Percentiles rank a stretch among this genome's conserved stretches.
Conservation (phyloP, 2,888 invertebrate species). For the Machimus rusticus region DNA sequence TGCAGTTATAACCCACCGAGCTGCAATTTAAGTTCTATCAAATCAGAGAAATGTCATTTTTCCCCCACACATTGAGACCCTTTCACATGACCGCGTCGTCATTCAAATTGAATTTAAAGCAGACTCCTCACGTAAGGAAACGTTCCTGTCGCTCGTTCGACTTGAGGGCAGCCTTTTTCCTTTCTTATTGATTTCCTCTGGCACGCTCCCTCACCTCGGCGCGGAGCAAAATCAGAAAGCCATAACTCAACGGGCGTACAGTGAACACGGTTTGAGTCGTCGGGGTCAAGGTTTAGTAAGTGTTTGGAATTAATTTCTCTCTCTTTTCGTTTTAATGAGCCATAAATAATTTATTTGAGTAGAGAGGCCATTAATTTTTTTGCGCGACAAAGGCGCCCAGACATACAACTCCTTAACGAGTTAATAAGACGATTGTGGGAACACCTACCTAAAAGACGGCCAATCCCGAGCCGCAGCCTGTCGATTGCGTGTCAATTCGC, state of each 20-base stretch:
- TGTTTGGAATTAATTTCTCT: slow-evolving; percentile 15
- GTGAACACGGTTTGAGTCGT: not conserved
- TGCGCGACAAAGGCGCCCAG: not conserved
- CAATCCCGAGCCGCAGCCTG: not conserved
- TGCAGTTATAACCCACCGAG: not conserved
- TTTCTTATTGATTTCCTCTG: not conserved
- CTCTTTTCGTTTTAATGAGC: not conserved
- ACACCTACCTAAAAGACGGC: slow-evolving; percentile 18
- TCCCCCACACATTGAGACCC: not conserved
- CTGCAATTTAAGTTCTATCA: not conserved
- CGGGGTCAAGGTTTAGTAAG: slow-evolving; percentile 24
- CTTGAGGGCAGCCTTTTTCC: not conserved
- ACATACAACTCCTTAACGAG: slow-evolving; percentile 20
- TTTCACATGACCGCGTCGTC: not conserved
- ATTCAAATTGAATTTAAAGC: not conserved
- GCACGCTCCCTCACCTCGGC: not conserved
- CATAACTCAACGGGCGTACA: not conserved
- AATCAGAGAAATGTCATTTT: not conserved
- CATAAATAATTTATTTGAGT: slow-evolving; percentile 11
- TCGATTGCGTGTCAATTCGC: slow-evolving; percentile 33
- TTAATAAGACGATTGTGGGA: slow-evolving; percentile 26
- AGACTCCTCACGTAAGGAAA: not conserved
- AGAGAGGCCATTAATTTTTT: slow-evolving; percentile 4
- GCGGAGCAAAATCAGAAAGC: not conserved
- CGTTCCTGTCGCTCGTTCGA: not conserved